Evolutionary conservation across 2,888 invertebrate genomes (phyloP), one percentile per base, ranked within the genome.

Genomic region (Scrobipalpa costella): DNA sequence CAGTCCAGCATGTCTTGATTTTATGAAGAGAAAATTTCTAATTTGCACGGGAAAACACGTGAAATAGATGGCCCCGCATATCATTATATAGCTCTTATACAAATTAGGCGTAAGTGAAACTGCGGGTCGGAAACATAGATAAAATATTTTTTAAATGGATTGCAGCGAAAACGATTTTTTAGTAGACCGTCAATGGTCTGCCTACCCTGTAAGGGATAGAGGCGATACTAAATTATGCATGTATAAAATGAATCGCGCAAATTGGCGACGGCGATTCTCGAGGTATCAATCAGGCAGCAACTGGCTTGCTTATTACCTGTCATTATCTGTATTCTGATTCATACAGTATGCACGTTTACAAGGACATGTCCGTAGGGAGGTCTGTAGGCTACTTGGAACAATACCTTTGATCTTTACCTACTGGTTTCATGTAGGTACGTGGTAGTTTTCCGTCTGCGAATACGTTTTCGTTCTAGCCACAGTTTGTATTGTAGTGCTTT

Each of bases 401-500:
- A 19, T 36, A 57, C 57, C 57, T 57, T 57, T 57, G 38, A 15
- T 57, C 38, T 57, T 57, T 57, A 17, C 17, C n/a, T 57, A 19
- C 57, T 55, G 1, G 8, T 55, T 21, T n/a, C 11, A 11, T 55
- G 27, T 55, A 55, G 27, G 21, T 55, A n/a, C 19, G 19, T 27
- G 27, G 27, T 27, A 50, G 19, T 50, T 50, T 50, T 50, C 50
- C 50, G 17, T 21, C 7, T 21, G 44, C 5, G 44, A 15, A 6
- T 44, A 44, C 6, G 15, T 44, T 13, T 40, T 11, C 40, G 40
- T 40, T n/a, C 11, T 38, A 1, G 38, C 38, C 1, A 38, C 8
- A 6, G 3, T 38, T 7, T 7, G 9, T 38, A 7, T 38, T 6
- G 38, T n/a, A 13, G 40, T n/a, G n/a, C n/a, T n/a, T n/a, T n/a